Percentiles rank a stretch among this genome's conserved stretches.
These are phyloP conservation scores for Florisuga fusca DNA, from an alignment of 2,797 vertebrate genomes.

Conservation along the genomic window DNA sequence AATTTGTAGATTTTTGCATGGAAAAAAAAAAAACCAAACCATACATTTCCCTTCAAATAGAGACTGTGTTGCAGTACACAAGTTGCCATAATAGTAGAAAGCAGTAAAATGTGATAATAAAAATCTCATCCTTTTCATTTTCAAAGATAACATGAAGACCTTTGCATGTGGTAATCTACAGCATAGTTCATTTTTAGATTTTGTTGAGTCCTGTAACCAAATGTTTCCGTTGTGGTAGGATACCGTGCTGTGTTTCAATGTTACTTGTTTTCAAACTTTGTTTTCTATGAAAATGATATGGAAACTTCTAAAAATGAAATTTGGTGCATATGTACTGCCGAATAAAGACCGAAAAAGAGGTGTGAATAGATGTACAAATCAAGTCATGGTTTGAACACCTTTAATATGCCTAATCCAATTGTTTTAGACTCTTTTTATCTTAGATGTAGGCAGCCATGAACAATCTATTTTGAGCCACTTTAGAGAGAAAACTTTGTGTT, in stretches of 20 bases:
- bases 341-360: constrained; percentile 87
- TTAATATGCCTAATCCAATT: constrained; percentile 91
- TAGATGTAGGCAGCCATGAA: constrained; percentile 90
- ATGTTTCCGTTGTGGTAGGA: constrained; percentile 94
- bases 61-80: constrained; percentile 89
- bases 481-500: constrained; percentile 87
- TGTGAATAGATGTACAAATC: constrained; percentile 88
- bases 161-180: constrained; percentile 97
- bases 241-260: constrained; percentile 95
- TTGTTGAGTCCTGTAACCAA: constrained; percentile 92
- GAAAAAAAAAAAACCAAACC: constrained; percentile 39
- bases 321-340: constrained; percentile 95
- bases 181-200: constrained; percentile 97
- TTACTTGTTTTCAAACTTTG: constrained; percentile 92
- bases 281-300: constrained; percentile 93
- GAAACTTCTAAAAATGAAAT: constrained; percentile 90
- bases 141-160: constrained; percentile 89
- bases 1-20: constrained; percentile 88
- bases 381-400: constrained; percentile 86
- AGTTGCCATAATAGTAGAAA: constrained; percentile 88
- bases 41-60: constrained; percentile 83
- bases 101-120: constrained; percentile 85
- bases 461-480: constrained; percentile 94
- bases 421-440: constrained; percentile 89
- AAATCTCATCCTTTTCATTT: constrained; percentile 87